Evolutionary conservation across 1,140 invertebrate species (phyloP).

Genomic region (Bombyx mandarina): DNA sequence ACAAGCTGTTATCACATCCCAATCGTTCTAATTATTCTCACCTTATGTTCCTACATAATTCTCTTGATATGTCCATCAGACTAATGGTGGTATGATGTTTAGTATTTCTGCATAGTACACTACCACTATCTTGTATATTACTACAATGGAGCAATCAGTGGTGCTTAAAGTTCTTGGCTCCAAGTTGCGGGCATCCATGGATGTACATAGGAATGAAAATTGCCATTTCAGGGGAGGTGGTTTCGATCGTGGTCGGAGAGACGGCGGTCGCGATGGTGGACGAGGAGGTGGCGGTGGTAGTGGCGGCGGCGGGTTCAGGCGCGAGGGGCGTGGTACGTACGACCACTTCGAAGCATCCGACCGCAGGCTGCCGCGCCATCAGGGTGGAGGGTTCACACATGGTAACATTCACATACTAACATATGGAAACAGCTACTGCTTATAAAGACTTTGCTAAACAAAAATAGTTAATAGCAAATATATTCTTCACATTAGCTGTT

Average conservation of each 20-base stretch:
- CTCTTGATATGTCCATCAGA: no score
- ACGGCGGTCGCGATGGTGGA: conserved; percentile 53
- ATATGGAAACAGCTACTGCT: not conserved
- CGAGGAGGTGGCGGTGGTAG: conserved; percentile 40
- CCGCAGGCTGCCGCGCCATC: conserved; percentile 42
- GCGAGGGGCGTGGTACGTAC: conserved; percentile 56
- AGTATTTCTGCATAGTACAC: no score
- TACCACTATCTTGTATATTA: no score
- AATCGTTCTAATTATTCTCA: no score
- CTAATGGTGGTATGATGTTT: no score
- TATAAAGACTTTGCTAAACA: not conserved
- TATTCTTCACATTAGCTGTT: no score
- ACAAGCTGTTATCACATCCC: no score
- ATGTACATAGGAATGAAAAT: not conserved
- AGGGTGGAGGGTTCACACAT: conserved; percentile 61
- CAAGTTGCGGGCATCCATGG: not conserved
- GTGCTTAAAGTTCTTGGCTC: no score
- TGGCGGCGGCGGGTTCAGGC: conserved; percentile 53
- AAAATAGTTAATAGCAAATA: no score
- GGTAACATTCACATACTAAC: conserved; percentile 35
- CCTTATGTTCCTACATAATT: no score
- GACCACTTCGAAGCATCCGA: conserved; percentile 50
- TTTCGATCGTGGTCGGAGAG: conserved; percentile 53
- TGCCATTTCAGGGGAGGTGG: conserved; percentile 41
- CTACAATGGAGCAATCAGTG: no score